A percentile compares a stretch with the other conserved stretches of the same genome.
Conservation (phyloP, 2,888 invertebrate species). For the Drosophila greeni region DNA sequence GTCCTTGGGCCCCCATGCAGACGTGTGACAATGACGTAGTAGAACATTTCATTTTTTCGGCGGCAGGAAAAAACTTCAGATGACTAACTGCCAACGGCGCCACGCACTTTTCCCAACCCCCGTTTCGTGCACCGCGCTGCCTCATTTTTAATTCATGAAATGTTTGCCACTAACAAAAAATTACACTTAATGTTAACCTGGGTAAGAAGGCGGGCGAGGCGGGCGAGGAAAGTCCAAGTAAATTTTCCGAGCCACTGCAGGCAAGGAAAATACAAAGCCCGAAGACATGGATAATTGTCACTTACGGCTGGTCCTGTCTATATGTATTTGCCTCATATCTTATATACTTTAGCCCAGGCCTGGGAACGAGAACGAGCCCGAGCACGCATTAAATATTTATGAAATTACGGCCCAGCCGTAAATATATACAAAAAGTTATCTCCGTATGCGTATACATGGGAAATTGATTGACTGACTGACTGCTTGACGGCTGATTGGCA, state of each 20-base stretch:
- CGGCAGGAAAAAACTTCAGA: slow-evolving; percentile 42
- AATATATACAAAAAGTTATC: slow-evolving; percentile 20
- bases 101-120: slow-evolving; percentile 56
- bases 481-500: slow-evolving; percentile 44
- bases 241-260: slow-evolving; percentile 37
- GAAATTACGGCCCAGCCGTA: slow-evolving; percentile 33
- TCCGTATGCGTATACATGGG: slow-evolving; percentile 21
- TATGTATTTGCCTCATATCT: slow-evolving; percentile 26
- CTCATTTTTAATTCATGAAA: slow-evolving; percentile 73
- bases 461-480: slow-evolving; percentile 55
- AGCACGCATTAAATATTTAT: slow-evolving; percentile 57
- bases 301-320: slow-evolving; percentile 49
- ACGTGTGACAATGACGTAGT: slow-evolving; percentile 70
- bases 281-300: slow-evolving; percentile 62
- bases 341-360: slow-evolving; percentile 22
- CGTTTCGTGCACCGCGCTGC: slow-evolving; percentile 11
- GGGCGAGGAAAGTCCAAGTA: slow-evolving; percentile 23
- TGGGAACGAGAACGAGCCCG: not conserved
- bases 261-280: slow-evolving; percentile 3
- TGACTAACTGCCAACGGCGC: slow-evolving; percentile 69
- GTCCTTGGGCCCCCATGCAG: slow-evolving; percentile 27
- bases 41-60: slow-evolving; percentile 60
- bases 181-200: slow-evolving; percentile 69
- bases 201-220: slow-evolving; percentile 13
- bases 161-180: slow-evolving; percentile 68